Evolutionary conservation across 2,888 invertebrate genomes (phyloP), one percentile per base, ranked within the genome.

Genomic region (Phengaris alcon): DNA sequence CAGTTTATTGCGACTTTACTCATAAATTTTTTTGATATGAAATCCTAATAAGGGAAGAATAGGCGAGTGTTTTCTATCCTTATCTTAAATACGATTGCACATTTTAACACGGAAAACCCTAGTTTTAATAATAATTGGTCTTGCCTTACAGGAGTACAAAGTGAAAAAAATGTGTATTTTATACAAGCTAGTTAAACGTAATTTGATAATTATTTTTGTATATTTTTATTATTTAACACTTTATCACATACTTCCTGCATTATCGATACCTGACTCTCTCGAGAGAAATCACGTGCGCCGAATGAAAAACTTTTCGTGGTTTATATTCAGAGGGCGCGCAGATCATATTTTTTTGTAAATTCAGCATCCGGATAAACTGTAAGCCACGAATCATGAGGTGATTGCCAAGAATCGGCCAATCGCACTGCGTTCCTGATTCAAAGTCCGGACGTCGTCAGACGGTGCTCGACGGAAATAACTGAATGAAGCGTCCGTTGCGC

Each of bases 391-490:
- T 77, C 76, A 79, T 54, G 57, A 55, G 76, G 76, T 78, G 76
- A 79, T 80, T 81, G 82, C 82, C 82, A 83, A 82, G 81, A 82
- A 82, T 78, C 79, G 75, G 79, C 80, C 79, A 79, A 81, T 80
- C 79, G 77, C 77, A 77, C 77, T 76, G 77, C 77, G 78, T 84
- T 85, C 83, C 82, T 84, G 85, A 84, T 86, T 82, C 82, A 80
- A 86, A 85, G 82, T 81, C 84, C 86, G 89, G 88, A 86, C 82
- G 85, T 85, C 82, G 85, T 84, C 83, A 81, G 82, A 82, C 81
- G 83, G 82, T 81, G 76, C 80, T 78, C 78, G 81, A 81, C 89
- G 89, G 90, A 90, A 87, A 85, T 84, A 82, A 83, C 85, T 85
- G 85, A 86, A 78, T 86, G 87, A 79, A 82, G 64, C 84, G 85